Evolutionary conservation across 2,797 vertebrate species (phyloP), one percentile per base, ranked within the genome.

Genomic region (Microctenopoma stevenorrisi): DNA sequence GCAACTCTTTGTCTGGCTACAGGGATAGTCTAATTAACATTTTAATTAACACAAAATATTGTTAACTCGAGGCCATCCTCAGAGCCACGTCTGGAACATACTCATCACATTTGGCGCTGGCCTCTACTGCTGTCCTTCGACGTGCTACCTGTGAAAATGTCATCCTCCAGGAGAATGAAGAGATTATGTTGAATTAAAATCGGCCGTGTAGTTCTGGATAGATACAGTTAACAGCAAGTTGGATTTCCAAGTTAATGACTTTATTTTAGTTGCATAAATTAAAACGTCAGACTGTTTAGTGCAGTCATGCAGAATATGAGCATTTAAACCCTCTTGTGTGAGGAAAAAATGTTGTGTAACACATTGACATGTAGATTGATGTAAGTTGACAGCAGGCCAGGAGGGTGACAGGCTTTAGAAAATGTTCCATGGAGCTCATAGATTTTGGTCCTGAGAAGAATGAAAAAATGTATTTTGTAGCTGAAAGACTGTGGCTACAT

Each of bases 1-100:
- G 57, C 58, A 42, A 82, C 68, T 87, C 78, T 62, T 68, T 71
- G 62, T 71, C 64, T 86, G 70, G 80, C 89, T 85, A 79, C 71
- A 78, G 78, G 87, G 83, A 83, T 80, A 68, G 76, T 88, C 87
- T 92, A 90, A 94, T 94, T 93, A 92, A 88, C 91, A 93, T 93
- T 93, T 93, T 91, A 93, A 94, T 93, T 92, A 93, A 92, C 74
- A 91, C 57, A 79, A 89, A 91, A 88, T 91, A 89, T 90, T 90
- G 86, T 86, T 90, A 87, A 92, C 91, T 92, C 43, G 65, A 64
- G 83, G 92, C 87, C 86, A 89, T 84, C 88, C 87, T 91, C 46
- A 44, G 75, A 88, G 85, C 81, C 79, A 74, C 78, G 84, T 84
- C 86, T 89, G 64, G 80, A 69, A 91, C 87, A 87, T 78, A 82